These are phyloP conservation scores for Epinephelus coioides DNA, from an alignment of 2,797 vertebrate genomes.

Conservation along the genomic window DNA sequence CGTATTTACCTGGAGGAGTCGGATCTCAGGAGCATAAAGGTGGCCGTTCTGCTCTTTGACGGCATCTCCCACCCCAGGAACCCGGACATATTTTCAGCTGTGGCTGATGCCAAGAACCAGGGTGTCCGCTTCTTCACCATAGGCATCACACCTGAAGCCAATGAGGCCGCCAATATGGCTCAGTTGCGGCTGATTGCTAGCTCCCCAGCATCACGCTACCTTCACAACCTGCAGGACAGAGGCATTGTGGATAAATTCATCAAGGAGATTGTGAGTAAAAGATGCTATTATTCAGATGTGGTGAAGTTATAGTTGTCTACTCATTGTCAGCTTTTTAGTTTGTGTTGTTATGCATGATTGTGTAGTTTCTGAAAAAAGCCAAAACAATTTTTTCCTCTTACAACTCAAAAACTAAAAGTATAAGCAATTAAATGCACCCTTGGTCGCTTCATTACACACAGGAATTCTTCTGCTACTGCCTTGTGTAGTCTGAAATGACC, in stretches of 20 bases:
- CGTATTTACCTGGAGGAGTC: conserved; percentile 91
- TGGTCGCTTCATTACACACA: too few species aligned
- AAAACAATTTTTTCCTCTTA: too few species aligned
- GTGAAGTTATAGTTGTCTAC: too few species aligned
- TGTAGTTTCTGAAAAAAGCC: too few species aligned
- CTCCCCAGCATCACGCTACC: conserved; percentile 87
- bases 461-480: too few species aligned
- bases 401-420: too few species aligned
- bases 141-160: conserved; percentile 91
- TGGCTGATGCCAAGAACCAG: conserved; percentile 92
- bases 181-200: conserved; percentile 90
- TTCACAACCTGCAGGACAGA: conserved; percentile 92
- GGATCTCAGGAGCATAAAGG: conserved; percentile 82
- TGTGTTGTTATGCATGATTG: too few species aligned
- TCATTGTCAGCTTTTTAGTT: too few species aligned
- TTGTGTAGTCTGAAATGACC: too few species aligned
- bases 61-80: conserved; percentile 92
- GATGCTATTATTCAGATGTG: too few species aligned
- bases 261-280: conserved; percentile 89
- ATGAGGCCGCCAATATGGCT: conserved; percentile 85
- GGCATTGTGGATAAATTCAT: conserved; percentile 88
- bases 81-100: conserved; percentile 91
- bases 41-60: conserved; percentile 90
- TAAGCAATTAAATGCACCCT: too few species aligned
- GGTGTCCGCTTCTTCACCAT: conserved; percentile 91